A percentile compares a stretch with the other conserved stretches of the same genome.
Evolutionary conservation across 2,797 vertebrate genomes (phyloP).

Genomic region (Anabas testudineus): DNA sequence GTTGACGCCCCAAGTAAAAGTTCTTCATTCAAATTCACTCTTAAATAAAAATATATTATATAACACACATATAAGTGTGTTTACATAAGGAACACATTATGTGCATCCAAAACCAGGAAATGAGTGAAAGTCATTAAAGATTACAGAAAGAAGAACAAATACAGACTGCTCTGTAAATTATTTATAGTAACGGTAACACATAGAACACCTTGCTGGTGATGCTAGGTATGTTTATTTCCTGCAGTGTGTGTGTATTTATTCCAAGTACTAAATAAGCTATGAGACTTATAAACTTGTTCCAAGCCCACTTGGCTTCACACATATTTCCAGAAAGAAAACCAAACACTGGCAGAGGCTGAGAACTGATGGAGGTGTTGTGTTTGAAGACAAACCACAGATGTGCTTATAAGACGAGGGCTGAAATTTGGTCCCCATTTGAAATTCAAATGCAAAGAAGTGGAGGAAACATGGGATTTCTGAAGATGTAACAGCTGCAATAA

Average conservation of each 20-base stretch:
- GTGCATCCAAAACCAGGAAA: background rate
- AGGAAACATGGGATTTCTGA: background rate
- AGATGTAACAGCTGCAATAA: background rate
- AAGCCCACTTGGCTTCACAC: constrained; percentile 1
- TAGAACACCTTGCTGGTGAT: background rate
- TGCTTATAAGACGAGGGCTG: background rate
- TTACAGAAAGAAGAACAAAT: background rate
- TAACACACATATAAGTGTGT: too few relatives aligned
- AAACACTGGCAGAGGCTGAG: constrained; percentile 13
- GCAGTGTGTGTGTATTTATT: background rate
- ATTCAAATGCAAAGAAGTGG: background rate
- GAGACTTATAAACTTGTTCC: background rate
- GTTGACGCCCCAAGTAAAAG: too few relatives aligned
- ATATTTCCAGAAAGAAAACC: constrained; percentile 15
- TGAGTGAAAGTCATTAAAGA: background rate
- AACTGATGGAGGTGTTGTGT: background rate
- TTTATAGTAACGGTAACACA: background rate
- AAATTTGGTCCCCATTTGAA: background rate
- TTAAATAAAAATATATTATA: too few relatives aligned
- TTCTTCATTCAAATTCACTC: too few relatives aligned
- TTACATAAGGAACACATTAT: background rate
- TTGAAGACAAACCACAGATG: constrained; percentile 8
- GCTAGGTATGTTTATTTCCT: too few relatives aligned
- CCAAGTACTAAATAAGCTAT: background rate
- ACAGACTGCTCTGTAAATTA: background rate